Evolutionary conservation across 1,140 invertebrate genomes (phyloP), one percentile per base, ranked within the genome.

Genomic region (Steinernema khuongi): DNA sequence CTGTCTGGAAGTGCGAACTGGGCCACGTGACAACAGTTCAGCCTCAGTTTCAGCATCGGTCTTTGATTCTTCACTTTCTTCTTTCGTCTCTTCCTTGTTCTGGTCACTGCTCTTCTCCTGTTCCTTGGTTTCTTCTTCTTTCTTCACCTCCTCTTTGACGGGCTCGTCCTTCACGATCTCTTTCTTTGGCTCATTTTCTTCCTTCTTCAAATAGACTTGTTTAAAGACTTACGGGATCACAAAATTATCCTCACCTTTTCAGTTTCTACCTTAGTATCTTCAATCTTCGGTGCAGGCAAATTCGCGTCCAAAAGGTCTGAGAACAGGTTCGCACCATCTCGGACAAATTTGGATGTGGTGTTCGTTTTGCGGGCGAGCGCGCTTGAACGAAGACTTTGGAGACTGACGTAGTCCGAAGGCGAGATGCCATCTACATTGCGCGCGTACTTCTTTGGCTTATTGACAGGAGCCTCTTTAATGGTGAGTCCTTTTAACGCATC

Each of bases 361-460:
- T 84, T 84, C n/a, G 83, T 84, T 72, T 84, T 84, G 22, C 77
- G 75, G 1, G 83, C 83, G 74, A 85, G 68, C 18, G 82, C 81
- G 22, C 78, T 82, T 2, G 83, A 85, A 31, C 83, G 74, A 14
- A 85, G 69, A 26, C 77, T 83, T 70, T 84, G 83, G 28, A 84
- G 75, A 18, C 79, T 75, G 33, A 85, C 73, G 67, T 77, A 85
- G 67, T 85, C 83, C 1, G 83, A 82, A 31, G 83, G 83, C 28
- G 81, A 60, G 22, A 60, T 60, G 14, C 50, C 50, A 26, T 60
- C 50, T 7, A 60, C 50, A 26, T 60, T 60, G 7, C 50, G 50
- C 11, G 50, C 50, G 19, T 60, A 26, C 50, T 60, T 60, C 50
- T 60, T 60, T 26, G 11, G 50, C 50, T 60, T 60, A 11, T n/a